Base-by-base conservation (phyloP, 2,113 vertebrate genomes). In the Thamnophis sirtalis region DNA sequence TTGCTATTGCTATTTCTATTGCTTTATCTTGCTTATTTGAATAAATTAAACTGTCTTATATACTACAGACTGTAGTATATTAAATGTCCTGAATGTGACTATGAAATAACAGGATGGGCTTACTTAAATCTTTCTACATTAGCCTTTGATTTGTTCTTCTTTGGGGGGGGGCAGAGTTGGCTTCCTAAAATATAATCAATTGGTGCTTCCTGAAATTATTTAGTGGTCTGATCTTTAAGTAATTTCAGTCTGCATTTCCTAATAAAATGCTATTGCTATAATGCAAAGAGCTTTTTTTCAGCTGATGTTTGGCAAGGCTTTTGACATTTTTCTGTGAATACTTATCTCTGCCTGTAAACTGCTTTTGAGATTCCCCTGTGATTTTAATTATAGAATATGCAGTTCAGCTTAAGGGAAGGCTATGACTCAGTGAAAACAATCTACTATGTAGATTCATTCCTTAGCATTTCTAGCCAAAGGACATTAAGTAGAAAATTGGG, bases 201-300 rank as follows among this genome's bases (percentile, higher is more conserved):
- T 88, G 87, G 89, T 92, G 73, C 73, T 92, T 92, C 87, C 91
- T 92, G 91, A 84, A 89, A 92, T 53, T 73, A 92, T 87, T 89
- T 92, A 92, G 54, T 50, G 11, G 54, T 48, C 54, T n/a, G 56
- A 48, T n/a, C 53, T 58, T 68, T 55, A 89, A 89, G 48, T 60
- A 54, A 54, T 28, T 60, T 84, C 53, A 28, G 53, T 89, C 53
- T 88, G 38, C n/a, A 89, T 92, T 38, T 21, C 43, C 68, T 84
- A 60, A 60, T 51, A 51, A 56, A 92, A 50, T 84, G 68, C 48
- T 92, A 21, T 26, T 33, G 60, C 68, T 33, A 38, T 28, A 56
- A 3, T 50, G 38, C 26, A 22, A 13, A 54, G 63, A 88, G 28
- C 21, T 92, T 73, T 15, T 68, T 48, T 54, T 58, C 56, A 13